These are phyloP conservation scores for Mobula hypostoma DNA, from an alignment of 2,113 vertebrate species.

Conservation along the genomic window DNA sequence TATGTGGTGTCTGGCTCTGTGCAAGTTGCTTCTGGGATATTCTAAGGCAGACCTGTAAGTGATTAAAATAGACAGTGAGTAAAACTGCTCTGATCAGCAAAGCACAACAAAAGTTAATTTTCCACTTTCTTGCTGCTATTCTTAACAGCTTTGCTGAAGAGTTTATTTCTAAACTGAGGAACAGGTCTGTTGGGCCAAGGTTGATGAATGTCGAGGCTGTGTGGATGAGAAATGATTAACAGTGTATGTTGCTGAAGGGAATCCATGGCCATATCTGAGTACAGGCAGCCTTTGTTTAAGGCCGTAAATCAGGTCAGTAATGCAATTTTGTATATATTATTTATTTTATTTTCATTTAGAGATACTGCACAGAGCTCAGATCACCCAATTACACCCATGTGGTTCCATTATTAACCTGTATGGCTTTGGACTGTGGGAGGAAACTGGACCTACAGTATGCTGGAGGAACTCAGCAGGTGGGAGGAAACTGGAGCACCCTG, in stretches of 20 bases:
- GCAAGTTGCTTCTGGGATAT: neutral
- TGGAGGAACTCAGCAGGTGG: too few relatives aligned
- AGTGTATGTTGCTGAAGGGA: neutral
- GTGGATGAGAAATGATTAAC: neutral
- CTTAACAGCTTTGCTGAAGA: neutral
- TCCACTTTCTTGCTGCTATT: neutral
- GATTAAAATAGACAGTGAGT: neutral
- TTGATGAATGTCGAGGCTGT: neutral
- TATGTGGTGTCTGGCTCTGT: neutral
- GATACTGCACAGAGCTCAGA: too few relatives aligned
- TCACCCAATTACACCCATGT: too few relatives aligned
- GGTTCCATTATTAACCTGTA: too few relatives aligned
- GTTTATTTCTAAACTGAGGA: neutral
- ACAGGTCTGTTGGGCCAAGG: neutral
- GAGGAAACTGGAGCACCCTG: too few relatives aligned
- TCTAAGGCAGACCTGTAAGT: neutral
- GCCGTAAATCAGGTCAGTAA: neutral
- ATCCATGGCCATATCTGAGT: neutral
- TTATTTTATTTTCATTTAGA: too few relatives aligned
- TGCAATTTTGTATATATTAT: neutral
- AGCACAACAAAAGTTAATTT: neutral
- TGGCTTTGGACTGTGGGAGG: too few relatives aligned
- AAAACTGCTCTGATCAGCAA: conserved; percentile 13
- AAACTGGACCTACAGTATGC: too few relatives aligned
- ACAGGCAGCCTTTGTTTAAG: neutral